Base-by-base conservation (phyloP, 2,888 invertebrate species). In the Sarcophaga rosellei region DNA sequence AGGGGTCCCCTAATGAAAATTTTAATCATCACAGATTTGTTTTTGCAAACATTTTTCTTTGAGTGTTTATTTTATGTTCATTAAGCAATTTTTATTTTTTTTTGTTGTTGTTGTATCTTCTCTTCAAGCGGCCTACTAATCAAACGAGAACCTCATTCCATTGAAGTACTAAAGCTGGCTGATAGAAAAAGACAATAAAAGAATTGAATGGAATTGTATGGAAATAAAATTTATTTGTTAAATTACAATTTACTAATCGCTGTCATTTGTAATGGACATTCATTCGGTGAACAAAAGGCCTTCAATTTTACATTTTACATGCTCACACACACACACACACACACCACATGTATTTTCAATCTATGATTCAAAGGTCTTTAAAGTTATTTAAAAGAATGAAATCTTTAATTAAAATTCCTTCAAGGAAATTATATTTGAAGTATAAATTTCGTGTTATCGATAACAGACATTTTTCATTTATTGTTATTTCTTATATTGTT, bases 171-270 rank as follows among this genome's bases (percentile, higher is more conserved):
- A 20, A 63, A 47, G 47, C 17, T 45, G 35, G 1, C 21, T 69
- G 3, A 62, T 53, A 23, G 2, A 69, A 63, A 21, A 72, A n/a
- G 3, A n/a, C n/a, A 25, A 72, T 2, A 0, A 17, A 17, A 65
- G 21, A 61, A 20, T 53, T 35, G 8, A 35, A 4, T 47, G 57
- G 53, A 65, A 63, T 70, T 72, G 20, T 79, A 35, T 35, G 35
- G 53, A 35, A 20, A 47, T 75, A 23, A 53, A 75, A 81, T 75
- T 81, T 82, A 82, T 82, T 76, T 82, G 76, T 65, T 82, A 72
- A 82, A 82, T 72, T 70, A 76, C 76, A 76, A 76, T 70, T 73
- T 72, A 72, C 81, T 82, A 82, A 82, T 82, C 81, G 70, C 72
- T 65, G 81, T 72, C 76, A 82, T 82, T 82, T 65, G 59, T 66